phyloP scores from a whole-genome alignment of 1,140 invertebrate genomes.

The Pseudoatta argentina region DNA sequence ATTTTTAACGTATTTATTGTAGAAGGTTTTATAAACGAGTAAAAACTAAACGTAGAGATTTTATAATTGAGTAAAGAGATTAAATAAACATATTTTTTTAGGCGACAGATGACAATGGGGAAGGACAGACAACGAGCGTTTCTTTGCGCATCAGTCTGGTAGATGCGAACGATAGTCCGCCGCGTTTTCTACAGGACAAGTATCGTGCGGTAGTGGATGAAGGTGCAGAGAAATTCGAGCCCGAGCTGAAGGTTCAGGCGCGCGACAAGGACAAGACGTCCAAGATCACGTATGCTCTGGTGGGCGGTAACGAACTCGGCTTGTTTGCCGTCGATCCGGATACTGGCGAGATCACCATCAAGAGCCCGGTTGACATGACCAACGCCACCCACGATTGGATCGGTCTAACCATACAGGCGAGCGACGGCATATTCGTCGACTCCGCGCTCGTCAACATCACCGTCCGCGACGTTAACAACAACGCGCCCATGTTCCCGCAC shows the following conservation, averaged over 20 bases:
- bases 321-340: constrained; percentile 90
- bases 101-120: constrained; percentile 94
- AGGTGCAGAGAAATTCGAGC: constrained; percentile 93
- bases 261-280: constrained; percentile 93
- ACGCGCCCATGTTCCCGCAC: constrained; percentile 92
- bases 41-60: too few relatives aligned
- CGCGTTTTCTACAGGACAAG: constrained; percentile 90
- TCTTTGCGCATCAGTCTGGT: constrained; percentile 92
- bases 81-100: constrained; percentile 76
- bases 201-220: constrained; percentile 95
- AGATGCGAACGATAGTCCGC: constrained; percentile 96
- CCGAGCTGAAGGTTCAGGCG: constrained; percentile 89
- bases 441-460: constrained; percentile 91
- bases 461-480: constrained; percentile 95
- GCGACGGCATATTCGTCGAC: constrained; percentile 91
- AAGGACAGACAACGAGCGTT: constrained; percentile 91
- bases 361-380: constrained; percentile 89
- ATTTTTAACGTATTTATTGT: not conserved
- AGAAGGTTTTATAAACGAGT: not conserved
- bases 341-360: constrained; percentile 90
- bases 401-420: constrained; percentile 88
- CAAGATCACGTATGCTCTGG: constrained; percentile 91
- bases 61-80: too few relatives aligned
- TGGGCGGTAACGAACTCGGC: constrained; percentile 88
- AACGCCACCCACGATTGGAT: constrained; percentile 88